Evolutionary conservation across 2,113 vertebrate genomes (phyloP), one percentile per base, ranked within the genome.

Genomic region (Clinocottus analis): DNA sequence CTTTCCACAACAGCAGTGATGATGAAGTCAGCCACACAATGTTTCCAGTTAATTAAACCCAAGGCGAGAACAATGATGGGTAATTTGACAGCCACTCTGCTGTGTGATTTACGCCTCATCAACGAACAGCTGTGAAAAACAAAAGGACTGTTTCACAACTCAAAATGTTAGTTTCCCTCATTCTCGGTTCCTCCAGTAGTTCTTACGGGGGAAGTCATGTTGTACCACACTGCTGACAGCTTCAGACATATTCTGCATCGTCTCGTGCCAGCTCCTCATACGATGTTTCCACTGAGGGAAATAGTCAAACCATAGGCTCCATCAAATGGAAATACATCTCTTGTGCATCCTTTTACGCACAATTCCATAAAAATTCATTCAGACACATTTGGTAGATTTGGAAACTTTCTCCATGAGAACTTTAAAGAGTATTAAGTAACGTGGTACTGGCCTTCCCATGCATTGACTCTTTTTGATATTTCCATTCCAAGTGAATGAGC

Each of bases 11-110:
- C 53, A 78, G 66, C 70, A 65, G 58, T 25, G 43, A 72, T 56
- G 45, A 84, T 72, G 39, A 71, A 68, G 63, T 61, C 61, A 2
- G 66, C 63, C 70, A 45, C 79, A 43, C 56, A 47, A 3, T 58
- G 79, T 77, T 86, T 82, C 64, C 78, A 63, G 51, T 77, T 71
- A 35, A 67, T 88, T 80, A 81, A 61, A 76, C 14, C 27, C 14
- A 31, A 71, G 27, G 73, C 56, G 63, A 62, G 58, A 74, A 76
- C 60, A 60, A 23, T 19, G 72, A 68, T 6, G 45, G 81, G 55
- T 21, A 25, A 78, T 76, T 78, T 75, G 79, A 72, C 56, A 72
- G 47, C 68, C 13, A 45, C 70, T 60, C 61, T 23, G 37, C 58
- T 43, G 21, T 41, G 77, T 55, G 64, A 63, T 63, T 68, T 21